Evolutionary conservation across 1,140 invertebrate species (phyloP).

Genomic region (Drosophila saltans): DNA sequence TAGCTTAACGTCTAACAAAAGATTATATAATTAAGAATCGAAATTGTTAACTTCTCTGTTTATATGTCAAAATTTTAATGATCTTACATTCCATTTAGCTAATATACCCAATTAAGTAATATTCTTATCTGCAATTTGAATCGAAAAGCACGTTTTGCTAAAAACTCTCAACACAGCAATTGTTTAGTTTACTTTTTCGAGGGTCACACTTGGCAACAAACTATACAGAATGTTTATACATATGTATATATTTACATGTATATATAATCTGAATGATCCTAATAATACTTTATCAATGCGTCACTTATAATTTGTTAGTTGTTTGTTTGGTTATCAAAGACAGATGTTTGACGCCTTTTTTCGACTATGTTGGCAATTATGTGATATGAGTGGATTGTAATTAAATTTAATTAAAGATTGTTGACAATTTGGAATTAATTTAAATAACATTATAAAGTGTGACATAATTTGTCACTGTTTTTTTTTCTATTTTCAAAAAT

Average conservation of each 20-base stretch:
- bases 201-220: slow-evolving; percentile 35
- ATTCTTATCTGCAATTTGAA: neutral
- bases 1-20: too few relatives aligned
- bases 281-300: slow-evolving; percentile 30
- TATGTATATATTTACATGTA: neutral
- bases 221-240: slow-evolving; percentile 1
- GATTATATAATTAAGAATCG: too few relatives aligned
- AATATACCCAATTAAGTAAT: neutral
- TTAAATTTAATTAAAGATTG: slow-evolving; percentile 71
- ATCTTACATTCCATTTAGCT: neutral
- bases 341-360: slow-evolving; percentile 13
- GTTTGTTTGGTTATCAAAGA: neutral
- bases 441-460: slow-evolving; percentile 25
- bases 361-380: slow-evolving; percentile 19
- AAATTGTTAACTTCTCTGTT: too few relatives aligned
- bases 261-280: too few relatives aligned
- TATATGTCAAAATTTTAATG: too few relatives aligned
- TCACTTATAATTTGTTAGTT: slow-evolving; percentile 25
- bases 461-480: slow-evolving; percentile 46
- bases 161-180: neutral
- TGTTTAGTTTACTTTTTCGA: slow-evolving; percentile 1
- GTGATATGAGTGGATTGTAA: slow-evolving; percentile 34
- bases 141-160: neutral
- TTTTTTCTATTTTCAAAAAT: slow-evolving; percentile 27
- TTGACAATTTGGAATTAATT: slow-evolving; percentile 59